These are phyloP conservation scores for Dryobotodes eremita DNA, from an alignment of 2,888 invertebrate genomes.

Conservation along the genomic window DNA sequence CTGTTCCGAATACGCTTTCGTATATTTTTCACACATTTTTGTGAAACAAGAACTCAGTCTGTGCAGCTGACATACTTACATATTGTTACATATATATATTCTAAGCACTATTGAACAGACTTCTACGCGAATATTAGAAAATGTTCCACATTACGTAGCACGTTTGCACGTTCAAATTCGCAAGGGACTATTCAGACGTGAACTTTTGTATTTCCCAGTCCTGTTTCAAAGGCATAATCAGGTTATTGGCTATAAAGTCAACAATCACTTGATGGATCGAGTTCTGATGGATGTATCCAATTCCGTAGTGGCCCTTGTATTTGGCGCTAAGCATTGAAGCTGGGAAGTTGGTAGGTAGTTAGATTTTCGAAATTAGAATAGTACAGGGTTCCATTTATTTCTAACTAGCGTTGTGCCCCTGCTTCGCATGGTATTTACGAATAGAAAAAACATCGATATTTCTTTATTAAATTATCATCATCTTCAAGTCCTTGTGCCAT, in stretches of 20 bases:
- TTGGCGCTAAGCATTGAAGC: constrained; percentile 35
- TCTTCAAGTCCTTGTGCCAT: too few relatives aligned
- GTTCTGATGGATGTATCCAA: constrained; percentile 63
- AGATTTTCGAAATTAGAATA: constrained; percentile 12
- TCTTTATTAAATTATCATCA: not conserved
- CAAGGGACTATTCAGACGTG: constrained; percentile 21
- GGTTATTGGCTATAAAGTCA: constrained; percentile 61
- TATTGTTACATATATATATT: not conserved
- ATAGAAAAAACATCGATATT: not conserved
- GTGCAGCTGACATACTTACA: not conserved
- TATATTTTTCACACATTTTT: not conserved
- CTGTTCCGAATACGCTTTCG: not conserved
- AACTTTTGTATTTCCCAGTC: constrained; percentile 46
- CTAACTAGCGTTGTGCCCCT: not conserved
- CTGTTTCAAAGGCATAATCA: constrained; percentile 45
- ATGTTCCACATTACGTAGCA: constrained; percentile 10
- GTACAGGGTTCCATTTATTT: not conserved
- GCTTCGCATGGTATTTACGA: not conserved
- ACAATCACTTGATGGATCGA: constrained; percentile 63
- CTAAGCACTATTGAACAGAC: not conserved
- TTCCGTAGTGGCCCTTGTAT: constrained; percentile 39
- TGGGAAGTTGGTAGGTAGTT: constrained; percentile 6
- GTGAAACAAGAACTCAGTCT: constrained; percentile 4
- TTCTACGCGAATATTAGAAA: constrained; percentile 1
- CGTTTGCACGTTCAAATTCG: constrained; percentile 19